Evolutionary conservation across 2,113 vertebrate species (phyloP).

Genomic region (Cochlearius cochlearius): DNA sequence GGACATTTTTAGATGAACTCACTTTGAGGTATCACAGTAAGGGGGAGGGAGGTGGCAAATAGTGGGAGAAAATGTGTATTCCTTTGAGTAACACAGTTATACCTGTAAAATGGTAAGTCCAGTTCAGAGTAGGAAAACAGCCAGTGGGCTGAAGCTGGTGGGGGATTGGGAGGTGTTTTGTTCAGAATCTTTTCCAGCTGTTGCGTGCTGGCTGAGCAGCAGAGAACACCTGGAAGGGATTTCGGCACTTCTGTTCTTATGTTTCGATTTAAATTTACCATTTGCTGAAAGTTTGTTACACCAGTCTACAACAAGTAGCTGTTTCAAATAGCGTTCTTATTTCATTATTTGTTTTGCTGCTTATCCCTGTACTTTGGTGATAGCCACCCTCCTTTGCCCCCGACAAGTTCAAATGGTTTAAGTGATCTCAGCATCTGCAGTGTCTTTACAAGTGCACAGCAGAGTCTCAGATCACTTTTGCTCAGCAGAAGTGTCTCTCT

Average conservation of each 20-base stretch:
- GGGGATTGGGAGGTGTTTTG: not conserved
- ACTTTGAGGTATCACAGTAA: not conserved
- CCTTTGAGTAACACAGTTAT: not conserved
- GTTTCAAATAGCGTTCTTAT: not conserved
- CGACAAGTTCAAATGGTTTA: not conserved
- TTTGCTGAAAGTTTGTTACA: not conserved
- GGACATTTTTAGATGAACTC: not conserved
- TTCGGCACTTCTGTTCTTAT: not conserved
- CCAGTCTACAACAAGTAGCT: not conserved
- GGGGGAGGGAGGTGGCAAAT: not conserved
- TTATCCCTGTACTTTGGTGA: not conserved
- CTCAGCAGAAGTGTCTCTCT: not conserved
- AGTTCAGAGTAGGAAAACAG: not conserved
- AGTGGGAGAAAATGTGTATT: not conserved
- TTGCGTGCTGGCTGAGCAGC: not conserved
- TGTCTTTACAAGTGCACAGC: not conserved
- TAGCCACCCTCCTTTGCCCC: not conserved
- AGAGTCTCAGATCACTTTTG: not conserved
- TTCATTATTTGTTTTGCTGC: not conserved
- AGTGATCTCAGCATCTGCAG: not conserved
- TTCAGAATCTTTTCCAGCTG: not conserved
- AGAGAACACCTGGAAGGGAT: not conserved
- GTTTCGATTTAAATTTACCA: not conserved
- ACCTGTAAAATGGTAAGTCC: not conserved
- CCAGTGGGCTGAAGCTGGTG: not conserved